A percentile compares a stretch with the other conserved stretches of the same genome.
Evolutionary conservation across 37 sponge, comb jelly and placozoan species (phyloP).

Genomic region (Bolinopsis microptera): DNA sequence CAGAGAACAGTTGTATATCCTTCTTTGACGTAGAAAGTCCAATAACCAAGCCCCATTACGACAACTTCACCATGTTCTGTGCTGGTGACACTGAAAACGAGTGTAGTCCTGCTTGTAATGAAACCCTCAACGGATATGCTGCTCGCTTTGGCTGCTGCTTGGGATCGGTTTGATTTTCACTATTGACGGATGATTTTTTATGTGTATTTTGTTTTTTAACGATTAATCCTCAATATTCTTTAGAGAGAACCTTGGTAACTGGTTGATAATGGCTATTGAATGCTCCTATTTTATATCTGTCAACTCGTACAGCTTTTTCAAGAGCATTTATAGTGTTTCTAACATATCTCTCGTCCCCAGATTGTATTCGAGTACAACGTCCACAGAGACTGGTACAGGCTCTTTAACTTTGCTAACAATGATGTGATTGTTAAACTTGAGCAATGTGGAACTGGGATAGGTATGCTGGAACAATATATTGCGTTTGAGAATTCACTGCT

Average conservation of each 20-base stretch:
- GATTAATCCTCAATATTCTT: too few relatives aligned
- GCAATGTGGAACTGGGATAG: neutral
- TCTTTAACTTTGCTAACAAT: neutral
- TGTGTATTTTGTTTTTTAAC: too few relatives aligned
- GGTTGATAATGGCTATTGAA: too few relatives aligned
- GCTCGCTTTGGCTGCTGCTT: slow-evolving; percentile 43
- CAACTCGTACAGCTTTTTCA: too few relatives aligned
- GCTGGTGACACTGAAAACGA: neutral
- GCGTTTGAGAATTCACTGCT: too few relatives aligned
- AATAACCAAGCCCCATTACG: slow-evolving; percentile 28
- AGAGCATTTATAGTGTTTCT: too few relatives aligned
- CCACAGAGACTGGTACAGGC: neutral
- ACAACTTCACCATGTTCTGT: neutral
- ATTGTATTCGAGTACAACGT: neutral
- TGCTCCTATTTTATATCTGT: too few relatives aligned
- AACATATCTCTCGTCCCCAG: neutral
- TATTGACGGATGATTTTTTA: too few relatives aligned
- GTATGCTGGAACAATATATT: too few relatives aligned
- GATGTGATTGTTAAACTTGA: neutral
- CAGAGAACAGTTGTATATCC: slow-evolving; percentile 41
- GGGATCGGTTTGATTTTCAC: slow-evolving; percentile 18
- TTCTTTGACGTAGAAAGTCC: slow-evolving; percentile 31
- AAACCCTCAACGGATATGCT: neutral
- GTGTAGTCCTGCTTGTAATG: neutral
- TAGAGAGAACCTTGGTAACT: too few relatives aligned